Base-by-base conservation (phyloP, 2,113 vertebrate species). In the Sylvietta virens region DNA sequence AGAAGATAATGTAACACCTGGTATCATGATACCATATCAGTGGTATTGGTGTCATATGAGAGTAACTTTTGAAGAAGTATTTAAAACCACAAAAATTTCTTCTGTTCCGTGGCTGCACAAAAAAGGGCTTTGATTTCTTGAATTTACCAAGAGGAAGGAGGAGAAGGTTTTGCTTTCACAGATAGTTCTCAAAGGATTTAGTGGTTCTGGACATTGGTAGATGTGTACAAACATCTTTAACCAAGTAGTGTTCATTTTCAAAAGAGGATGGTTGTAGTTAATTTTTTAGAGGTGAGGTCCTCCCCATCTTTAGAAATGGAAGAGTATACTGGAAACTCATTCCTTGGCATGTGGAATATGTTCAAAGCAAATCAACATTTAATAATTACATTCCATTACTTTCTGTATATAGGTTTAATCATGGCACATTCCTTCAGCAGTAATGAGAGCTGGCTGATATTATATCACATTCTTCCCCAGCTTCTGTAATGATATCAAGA, bases 381-480 rank as follows among this genome's bases (percentile, higher is more conserved):
- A 89, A 92, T 70, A 89, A 84, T 91, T 91, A 39, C 73, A 95
- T 91, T 86, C 84, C 39, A 45, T 87, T 87, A 94, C 78, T 62
- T 83, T 79, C 82, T 60, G 69, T 80, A 64, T 74, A 48, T 73
- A 70, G 73, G 69, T 91, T 94, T 95, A 95, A 94, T 92, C 89
- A 61, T 54, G 86, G 31, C 40, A 84, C 81, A 91, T 94, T 90
- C 80, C 88, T 89, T 72, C 62, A 90, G 81, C 85, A 93, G 67
- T 60, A 91, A 94, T 39, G 64, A 95, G 62, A 89, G 54, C 73
- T 97, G 80, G 54, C 86, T 87, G 33, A 9, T 92, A 28, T 72
- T 80, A 18, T 26, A 93, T 35, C 70, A 64, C 82, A 90, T 93
- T 81, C 61, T 92, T 91, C 79, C 56, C 53, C 30, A 48, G 76